These are phyloP conservation scores for Condylura cristata DNA, from an alignment of 2,113 vertebrate species.

Conservation along the genomic window DNA sequence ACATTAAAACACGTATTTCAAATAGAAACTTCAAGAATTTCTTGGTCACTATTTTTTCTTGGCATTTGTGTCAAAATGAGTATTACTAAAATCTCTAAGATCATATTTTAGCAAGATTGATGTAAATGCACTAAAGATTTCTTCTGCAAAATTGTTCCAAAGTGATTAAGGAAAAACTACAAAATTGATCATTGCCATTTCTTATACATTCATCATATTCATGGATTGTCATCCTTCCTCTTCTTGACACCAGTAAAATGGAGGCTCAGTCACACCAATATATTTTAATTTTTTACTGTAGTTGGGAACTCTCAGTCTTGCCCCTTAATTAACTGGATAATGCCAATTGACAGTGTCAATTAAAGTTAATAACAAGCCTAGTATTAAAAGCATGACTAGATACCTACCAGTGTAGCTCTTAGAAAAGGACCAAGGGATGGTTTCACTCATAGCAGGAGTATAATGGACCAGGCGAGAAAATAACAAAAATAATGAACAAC, in stretches of 20 bases:
- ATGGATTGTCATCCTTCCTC: background rate
- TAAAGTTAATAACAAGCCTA: background rate
- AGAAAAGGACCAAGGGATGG: too few relatives aligned
- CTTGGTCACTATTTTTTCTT: background rate
- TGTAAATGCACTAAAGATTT: background rate
- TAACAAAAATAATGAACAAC: too few relatives aligned
- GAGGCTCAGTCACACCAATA: background rate
- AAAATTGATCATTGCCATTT: background rate
- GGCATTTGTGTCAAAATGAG: slow-evolving; percentile 20
- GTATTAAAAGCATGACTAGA: background rate
- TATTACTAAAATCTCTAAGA: background rate
- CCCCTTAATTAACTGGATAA: background rate
- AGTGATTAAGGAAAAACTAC: background rate
- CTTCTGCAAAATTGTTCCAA: background rate
- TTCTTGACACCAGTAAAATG: slow-evolving; percentile 12
- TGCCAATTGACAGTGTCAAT: background rate
- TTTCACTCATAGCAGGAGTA: too few relatives aligned
- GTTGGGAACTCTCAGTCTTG: background rate
- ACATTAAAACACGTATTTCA: background rate
- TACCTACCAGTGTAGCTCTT: background rate
- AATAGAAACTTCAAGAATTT: slow-evolving; percentile 20
- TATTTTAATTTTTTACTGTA: background rate
- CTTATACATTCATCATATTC: background rate
- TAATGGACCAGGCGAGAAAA: too few relatives aligned
- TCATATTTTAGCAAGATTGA: background rate